Evolutionary conservation across 2,888 invertebrate species (phyloP), one percentile per base, ranked within the genome.

Genomic region (Timema cristinae): DNA sequence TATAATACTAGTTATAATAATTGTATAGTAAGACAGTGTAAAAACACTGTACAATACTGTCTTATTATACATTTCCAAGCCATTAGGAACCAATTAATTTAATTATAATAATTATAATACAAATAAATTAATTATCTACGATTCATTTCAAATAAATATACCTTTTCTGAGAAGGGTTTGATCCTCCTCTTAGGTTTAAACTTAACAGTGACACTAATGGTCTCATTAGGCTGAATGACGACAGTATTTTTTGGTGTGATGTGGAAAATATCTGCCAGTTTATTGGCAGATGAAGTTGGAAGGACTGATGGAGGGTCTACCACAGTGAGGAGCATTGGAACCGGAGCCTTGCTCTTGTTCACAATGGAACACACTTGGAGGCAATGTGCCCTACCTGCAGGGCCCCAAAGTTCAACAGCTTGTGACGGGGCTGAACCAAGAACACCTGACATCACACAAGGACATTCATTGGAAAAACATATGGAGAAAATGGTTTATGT

Each of bases 351-450:
- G 72, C 86, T 86, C 72, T 85, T 84, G 77, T 89, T 90, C 77
- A 86, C 81, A n/a, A 89, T 85, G 74, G 83, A 69, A 89, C 84
- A 71, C 83, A 83, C 70, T 85, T 85, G 15, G 83, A 81, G 15
- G 84, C 82, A 56, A 81, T 83, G 73, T 86, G 84, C 0, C 87
- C 87, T 0, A 87, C 15, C 13, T 63, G 69, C 32, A 81, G 77
- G 6, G 78, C 72, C 6, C 84, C 84, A 48, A 85, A 79, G 76
- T 84, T 79, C 50, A 85, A 75, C 32, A 80, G 79, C 76, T 81
- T 82, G 72, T 85, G 81, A 7, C 77, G 76, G 2, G 79, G 76
- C 73, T 84, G 80, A 13, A 79, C 77, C 50, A 85, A 76, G 69
- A 79, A 78, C 8, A 85, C 76, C 78, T 82, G 77, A 6, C 80